These are phyloP conservation scores for Pheosia tremula DNA, from an alignment of 2,888 invertebrate genomes.

Conservation along the genomic window DNA sequence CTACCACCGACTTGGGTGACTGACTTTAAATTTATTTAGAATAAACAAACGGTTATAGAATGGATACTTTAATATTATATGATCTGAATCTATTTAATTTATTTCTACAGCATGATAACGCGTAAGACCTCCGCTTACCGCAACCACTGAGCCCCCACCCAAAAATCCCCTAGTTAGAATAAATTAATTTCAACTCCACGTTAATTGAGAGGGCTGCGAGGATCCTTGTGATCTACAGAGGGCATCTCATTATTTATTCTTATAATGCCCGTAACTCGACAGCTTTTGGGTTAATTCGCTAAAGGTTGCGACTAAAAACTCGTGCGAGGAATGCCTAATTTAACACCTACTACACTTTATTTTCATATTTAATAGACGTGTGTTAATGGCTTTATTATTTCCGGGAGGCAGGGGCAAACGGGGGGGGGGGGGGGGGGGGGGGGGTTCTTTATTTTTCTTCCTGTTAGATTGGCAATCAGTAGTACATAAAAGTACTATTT, in stretches of 20 bases:
- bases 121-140: constrained; percentile 25
- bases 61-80: too few relatives aligned
- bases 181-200: constrained; percentile 70
- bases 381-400: constrained; percentile 26
- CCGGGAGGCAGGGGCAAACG: neutral
- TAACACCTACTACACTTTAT: constrained; percentile 34
- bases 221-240: constrained; percentile 51
- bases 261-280: constrained; percentile 65
- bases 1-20: too few relatives aligned
- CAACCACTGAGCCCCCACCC: constrained; percentile 26
- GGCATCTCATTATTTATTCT: constrained; percentile 73
- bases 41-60: too few relatives aligned
- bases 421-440: too few relatives aligned
- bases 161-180: constrained; percentile 59
- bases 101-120: too few relatives aligned
- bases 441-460: too few relatives aligned
- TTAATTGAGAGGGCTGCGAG: constrained; percentile 66
- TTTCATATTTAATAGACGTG: constrained; percentile 32
- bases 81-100: too few relatives aligned
- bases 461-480: too few relatives aligned
- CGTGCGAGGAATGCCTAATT: constrained; percentile 54
- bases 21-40: too few relatives aligned
- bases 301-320: constrained; percentile 60
- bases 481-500: too few relatives aligned
- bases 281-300: constrained; percentile 65